These are phyloP conservation scores for Enhydra lutris DNA, from an alignment of 2,113 vertebrate species.

Conservation along the genomic window DNA sequence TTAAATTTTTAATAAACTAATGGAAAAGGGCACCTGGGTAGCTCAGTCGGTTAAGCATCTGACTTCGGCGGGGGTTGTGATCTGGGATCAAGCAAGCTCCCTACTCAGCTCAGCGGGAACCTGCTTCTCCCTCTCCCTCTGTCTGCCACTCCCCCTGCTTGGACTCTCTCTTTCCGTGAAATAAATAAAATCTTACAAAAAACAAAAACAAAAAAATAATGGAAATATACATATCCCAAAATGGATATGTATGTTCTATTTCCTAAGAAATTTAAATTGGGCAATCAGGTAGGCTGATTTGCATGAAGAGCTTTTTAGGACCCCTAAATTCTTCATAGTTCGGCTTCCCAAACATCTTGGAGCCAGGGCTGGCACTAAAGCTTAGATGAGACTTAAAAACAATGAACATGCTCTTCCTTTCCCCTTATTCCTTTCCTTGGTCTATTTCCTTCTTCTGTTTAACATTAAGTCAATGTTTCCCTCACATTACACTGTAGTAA, in stretches of 20 bases:
- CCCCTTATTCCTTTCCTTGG: neutral
- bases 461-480: conserved; percentile 6
- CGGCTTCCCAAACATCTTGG: neutral
- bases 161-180: too few relatives aligned
- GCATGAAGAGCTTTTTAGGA: neutral
- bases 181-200: too few relatives aligned
- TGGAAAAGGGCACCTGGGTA: neutral
- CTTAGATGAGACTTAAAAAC: neutral
- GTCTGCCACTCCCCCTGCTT: too few relatives aligned
- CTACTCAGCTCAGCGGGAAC: too few relatives aligned
- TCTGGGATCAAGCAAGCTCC: too few relatives aligned
- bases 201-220: neutral
- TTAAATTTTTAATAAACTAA: neutral
- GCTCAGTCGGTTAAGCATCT: too few relatives aligned
- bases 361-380: neutral
- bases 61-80: too few relatives aligned
- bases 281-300: neutral
- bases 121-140: too few relatives aligned
- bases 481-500: neutral
- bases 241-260: neutral
- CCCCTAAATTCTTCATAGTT: neutral
- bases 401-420: neutral
- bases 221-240: neutral
- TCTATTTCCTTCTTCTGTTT: neutral
- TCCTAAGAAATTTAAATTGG: neutral